Evolutionary conservation across 2,888 invertebrate genomes (phyloP).

Genomic region (Chalcosyrphus nemorum): DNA sequence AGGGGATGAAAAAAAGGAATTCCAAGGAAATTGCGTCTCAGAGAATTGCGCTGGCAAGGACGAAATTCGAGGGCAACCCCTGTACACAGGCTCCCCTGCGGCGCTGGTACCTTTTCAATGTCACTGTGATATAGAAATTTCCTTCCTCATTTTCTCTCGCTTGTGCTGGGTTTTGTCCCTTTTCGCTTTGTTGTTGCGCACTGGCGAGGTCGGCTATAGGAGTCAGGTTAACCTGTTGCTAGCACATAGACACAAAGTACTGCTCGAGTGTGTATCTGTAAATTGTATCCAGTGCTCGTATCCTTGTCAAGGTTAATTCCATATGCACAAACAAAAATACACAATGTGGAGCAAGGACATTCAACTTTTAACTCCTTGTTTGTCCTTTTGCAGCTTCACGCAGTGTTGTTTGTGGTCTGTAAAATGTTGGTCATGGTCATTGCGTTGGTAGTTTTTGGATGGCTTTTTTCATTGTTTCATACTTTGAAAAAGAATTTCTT

Average conservation of each 20-base stretch:
- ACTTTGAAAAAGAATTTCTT: background rate
- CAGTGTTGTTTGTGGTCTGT: too few relatives aligned
- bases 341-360: slow-evolving; percentile 74
- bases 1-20: background rate
- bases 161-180: background rate
- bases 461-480: background rate
- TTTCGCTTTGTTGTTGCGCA: slow-evolving; percentile 64
- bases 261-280: slow-evolving; percentile 39
- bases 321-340: slow-evolving; percentile 45
- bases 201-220: slow-evolving; percentile 1
- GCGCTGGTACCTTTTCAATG: slow-evolving; percentile 77
- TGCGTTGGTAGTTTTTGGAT: slow-evolving; percentile 7
- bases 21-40: slow-evolving; percentile 56
- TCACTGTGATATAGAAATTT: slow-evolving; percentile 73
- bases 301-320: slow-evolving; percentile 69
- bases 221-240: slow-evolving; percentile 65
- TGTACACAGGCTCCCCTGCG: slow-evolving; percentile 72
- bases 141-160: background rate
- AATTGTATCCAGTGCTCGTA: slow-evolving; percentile 13
- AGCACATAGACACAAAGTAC: slow-evolving; percentile 26
- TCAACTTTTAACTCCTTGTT: slow-evolving; percentile 73
- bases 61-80: slow-evolving; percentile 39
- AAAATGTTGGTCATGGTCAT: slow-evolving; percentile 74
- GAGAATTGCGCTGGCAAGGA: slow-evolving; percentile 52
- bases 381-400: slow-evolving; percentile 66